phyloP scores from a whole-genome alignment of 2,797 vertebrate species.

The Odontamblyopus lacepedii region DNA sequence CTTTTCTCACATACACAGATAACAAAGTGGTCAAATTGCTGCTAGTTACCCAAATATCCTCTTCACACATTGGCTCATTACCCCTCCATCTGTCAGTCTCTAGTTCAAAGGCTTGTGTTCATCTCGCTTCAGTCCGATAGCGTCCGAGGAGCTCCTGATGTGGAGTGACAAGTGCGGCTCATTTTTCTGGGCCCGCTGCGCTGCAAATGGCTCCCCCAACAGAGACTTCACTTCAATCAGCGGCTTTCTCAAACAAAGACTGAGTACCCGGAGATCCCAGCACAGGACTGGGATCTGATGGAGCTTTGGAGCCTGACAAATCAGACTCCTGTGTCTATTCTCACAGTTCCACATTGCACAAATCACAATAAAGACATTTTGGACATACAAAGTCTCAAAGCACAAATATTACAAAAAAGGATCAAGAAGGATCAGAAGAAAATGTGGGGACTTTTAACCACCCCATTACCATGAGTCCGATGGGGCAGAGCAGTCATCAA shows the following conservation, averaged over 20 bases:
- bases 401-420: neutral
- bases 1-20: conserved; percentile 57
- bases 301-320: conserved; percentile 70
- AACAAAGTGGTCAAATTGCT: conserved; percentile 46
- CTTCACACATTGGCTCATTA: conserved; percentile 59
- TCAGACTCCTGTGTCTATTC: conserved; percentile 61
- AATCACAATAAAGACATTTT: conserved; percentile 34
- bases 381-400: neutral
- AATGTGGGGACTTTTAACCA: conserved; percentile 16
- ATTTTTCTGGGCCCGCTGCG: conserved; percentile 76
- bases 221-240: conserved; percentile 76
- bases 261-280: conserved; percentile 59
- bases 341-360: conserved; percentile 38
- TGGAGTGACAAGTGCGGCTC: conserved; percentile 71
- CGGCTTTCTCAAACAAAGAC: conserved; percentile 73
- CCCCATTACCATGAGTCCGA: conserved; percentile 33
- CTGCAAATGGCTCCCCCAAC: conserved; percentile 77
- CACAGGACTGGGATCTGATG: conserved; percentile 65
- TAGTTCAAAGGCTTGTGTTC: conserved; percentile 72
- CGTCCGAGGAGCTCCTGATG: conserved; percentile 64
- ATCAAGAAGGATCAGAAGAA: conserved; percentile 1
- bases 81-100: conserved; percentile 51
- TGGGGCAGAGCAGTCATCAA: conserved; percentile 45
- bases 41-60: conserved; percentile 25
- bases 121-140: conserved; percentile 60